A percentile compares a stretch with the other conserved stretches of the same genome.
Evolutionary conservation across 2,113 vertebrate genomes (phyloP).

Genomic region (Lycaon pictus): DNA sequence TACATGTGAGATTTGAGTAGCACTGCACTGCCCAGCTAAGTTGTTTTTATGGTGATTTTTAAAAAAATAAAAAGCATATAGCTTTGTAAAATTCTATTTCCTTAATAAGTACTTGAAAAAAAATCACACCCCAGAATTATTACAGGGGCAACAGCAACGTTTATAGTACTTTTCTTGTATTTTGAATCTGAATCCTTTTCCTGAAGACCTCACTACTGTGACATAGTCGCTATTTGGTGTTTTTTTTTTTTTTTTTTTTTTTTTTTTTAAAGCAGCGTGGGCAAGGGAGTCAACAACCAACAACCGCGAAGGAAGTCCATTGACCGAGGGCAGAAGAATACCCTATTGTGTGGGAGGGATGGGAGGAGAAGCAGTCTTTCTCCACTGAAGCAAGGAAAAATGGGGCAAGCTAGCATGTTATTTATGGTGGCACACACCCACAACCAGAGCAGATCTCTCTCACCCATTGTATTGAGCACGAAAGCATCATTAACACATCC

Average conservation of each 20-base stretch:
- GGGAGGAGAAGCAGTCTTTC: neutral
- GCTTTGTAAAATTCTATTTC: slow-evolving; percentile 27
- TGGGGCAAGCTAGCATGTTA: neutral
- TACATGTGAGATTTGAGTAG: neutral
- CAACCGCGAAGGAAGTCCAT: neutral
- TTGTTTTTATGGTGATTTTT: neutral
- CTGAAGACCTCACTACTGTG: neutral
- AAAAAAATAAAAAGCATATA: neutral
- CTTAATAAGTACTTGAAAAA: neutral
- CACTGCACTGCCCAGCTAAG: neutral
- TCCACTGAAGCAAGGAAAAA: neutral
- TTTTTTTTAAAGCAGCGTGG: neutral
- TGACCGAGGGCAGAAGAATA: neutral
- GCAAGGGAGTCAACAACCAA: neutral
- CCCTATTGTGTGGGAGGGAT: neutral
- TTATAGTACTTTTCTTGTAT: neutral
- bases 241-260: neutral
- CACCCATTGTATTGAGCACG: neutral
- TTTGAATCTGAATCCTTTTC: slow-evolving; percentile 20
- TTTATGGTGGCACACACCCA: neutral
- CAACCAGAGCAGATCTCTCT: neutral
- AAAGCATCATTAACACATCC: slow-evolving; percentile 52
- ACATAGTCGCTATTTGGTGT: neutral
- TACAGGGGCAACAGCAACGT: neutral
- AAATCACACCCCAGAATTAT: neutral